Conservation (phyloP, 2,888 invertebrate species). For the Orchestes rusci region DNA sequence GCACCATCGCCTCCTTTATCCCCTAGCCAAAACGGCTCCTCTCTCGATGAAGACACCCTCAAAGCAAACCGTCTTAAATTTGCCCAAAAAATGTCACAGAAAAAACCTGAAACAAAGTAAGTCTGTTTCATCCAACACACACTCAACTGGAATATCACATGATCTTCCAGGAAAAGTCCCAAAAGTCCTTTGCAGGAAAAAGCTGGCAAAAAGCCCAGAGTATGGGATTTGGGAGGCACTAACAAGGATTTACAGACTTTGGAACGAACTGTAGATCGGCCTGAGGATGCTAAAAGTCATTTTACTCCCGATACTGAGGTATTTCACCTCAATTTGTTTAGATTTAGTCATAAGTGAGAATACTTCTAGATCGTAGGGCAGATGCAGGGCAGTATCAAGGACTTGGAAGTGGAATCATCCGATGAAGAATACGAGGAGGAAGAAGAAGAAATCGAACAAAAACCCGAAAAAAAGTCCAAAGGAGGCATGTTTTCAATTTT, state of each 20-base stretch:
- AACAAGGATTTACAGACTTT: conserved; percentile 68
- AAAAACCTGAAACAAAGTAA: conserved; percentile 57
- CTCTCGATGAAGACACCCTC: conserved; percentile 59
- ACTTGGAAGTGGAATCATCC: conserved; percentile 72
- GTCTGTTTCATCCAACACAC: too few species aligned
- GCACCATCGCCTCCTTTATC: too few species aligned
- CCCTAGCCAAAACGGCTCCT: conserved; percentile 39
- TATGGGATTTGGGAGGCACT: conserved; percentile 83
- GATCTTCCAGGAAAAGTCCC: too few species aligned
- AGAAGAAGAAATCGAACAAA: conserved; percentile 45
- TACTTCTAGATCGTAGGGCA: conserved; percentile 71
- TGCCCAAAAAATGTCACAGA: conserved; percentile 66
- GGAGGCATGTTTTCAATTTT: conserved; percentile 79
- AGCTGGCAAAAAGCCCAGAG: conserved; percentile 80
- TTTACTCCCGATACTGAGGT: conserved; percentile 58
- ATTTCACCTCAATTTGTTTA: too few species aligned
- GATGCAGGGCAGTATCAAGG: conserved; percentile 77
- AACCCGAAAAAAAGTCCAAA: conserved; percentile 31
- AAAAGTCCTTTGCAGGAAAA: conserved; percentile 52
- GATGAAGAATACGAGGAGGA: conserved; percentile 60
- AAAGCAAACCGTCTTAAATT: conserved; percentile 71
- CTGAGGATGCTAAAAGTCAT: conserved; percentile 54
- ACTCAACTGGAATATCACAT: too few species aligned
- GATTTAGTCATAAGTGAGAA: too few species aligned
- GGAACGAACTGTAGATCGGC: conserved; percentile 74